Percentiles rank a stretch among this genome's conserved stretches.
These are phyloP conservation scores for Deilephila elpenor DNA, from an alignment of 2,888 invertebrate species.

Conservation along the genomic window DNA sequence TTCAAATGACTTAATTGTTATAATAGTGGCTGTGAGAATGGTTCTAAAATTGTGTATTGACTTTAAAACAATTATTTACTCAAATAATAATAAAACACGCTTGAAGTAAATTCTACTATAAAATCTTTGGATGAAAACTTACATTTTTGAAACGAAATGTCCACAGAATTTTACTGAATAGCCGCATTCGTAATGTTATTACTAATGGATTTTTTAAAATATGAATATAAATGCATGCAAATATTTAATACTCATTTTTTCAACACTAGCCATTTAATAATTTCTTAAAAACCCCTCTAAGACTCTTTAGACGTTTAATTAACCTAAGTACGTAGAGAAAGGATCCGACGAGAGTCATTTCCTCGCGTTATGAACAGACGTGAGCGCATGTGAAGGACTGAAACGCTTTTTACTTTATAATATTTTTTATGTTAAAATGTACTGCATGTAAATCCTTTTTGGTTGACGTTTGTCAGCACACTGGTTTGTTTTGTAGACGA, in stretches of 20 bases:
- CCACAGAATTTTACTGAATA: neutral
- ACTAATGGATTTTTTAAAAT: neutral
- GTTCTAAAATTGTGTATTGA: no score
- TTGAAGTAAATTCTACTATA: no score
- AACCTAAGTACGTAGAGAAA: conserved; percentile 51
- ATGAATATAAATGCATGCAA: neutral
- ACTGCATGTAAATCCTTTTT: conserved; percentile 13
- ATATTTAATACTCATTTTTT: conserved; percentile 9
- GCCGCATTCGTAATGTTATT: neutral
- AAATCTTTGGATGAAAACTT: no score
- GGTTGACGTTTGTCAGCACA: neutral
- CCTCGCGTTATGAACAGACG: conserved; percentile 56
- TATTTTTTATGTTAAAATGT: neutral
- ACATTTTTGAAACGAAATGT: neutral
- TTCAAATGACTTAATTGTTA: no score
- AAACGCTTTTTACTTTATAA: conserved; percentile 28
- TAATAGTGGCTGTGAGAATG: no score
- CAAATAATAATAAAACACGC: no score
- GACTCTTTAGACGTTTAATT: conserved; percentile 57
- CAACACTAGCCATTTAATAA: conserved; percentile 29
- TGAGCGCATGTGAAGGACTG: conserved; percentile 53
- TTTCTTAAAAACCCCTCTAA: conserved; percentile 26
- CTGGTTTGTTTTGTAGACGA: neutral
- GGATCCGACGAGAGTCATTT: conserved; percentile 47
- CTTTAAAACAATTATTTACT: no score